phyloP scores from a whole-genome alignment of 23 tunicate species.

The Styela clava region DNA sequence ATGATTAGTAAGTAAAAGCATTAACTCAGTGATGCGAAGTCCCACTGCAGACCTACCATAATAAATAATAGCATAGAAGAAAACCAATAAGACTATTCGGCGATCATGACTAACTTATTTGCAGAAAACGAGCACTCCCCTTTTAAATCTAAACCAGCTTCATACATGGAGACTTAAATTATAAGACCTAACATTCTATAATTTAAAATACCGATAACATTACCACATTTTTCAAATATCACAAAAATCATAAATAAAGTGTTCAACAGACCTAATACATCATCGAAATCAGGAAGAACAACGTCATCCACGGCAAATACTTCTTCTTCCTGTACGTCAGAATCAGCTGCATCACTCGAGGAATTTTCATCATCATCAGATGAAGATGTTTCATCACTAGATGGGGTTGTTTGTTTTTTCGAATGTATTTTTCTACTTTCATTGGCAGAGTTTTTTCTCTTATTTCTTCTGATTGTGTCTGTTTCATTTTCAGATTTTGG shows the following conservation, averaged over 20 bases:
- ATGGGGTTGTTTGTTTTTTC: slow-evolving; percentile 1
- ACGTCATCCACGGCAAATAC: slow-evolving; percentile 10
- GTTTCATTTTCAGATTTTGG: background rate
- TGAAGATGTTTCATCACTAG: background rate
- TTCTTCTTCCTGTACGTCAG: slow-evolving; percentile 2
- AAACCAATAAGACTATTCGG: too few relatives aligned
- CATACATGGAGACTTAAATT: too few relatives aligned
- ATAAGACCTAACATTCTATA: too few relatives aligned
- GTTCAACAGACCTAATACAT: slow-evolving; percentile 29
- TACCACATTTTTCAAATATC: too few relatives aligned
- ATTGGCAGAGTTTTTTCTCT: background rate
- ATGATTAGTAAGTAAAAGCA: too few relatives aligned
- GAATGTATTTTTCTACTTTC: background rate
- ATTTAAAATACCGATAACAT: too few relatives aligned
- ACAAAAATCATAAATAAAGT: background rate
- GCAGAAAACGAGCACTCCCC: too few relatives aligned
- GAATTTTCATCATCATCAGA: background rate
- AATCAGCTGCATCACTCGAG: background rate
- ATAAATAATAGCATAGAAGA: too few relatives aligned
- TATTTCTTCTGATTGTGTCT: background rate
- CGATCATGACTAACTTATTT: too few relatives aligned
- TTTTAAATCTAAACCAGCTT: too few relatives aligned
- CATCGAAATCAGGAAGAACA: slow-evolving; percentile 20
- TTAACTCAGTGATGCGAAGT: too few relatives aligned
- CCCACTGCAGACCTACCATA: too few relatives aligned